phyloP scores from a whole-genome alignment of 2,113 vertebrate genomes.

The Ictalurus punctatus region DNA sequence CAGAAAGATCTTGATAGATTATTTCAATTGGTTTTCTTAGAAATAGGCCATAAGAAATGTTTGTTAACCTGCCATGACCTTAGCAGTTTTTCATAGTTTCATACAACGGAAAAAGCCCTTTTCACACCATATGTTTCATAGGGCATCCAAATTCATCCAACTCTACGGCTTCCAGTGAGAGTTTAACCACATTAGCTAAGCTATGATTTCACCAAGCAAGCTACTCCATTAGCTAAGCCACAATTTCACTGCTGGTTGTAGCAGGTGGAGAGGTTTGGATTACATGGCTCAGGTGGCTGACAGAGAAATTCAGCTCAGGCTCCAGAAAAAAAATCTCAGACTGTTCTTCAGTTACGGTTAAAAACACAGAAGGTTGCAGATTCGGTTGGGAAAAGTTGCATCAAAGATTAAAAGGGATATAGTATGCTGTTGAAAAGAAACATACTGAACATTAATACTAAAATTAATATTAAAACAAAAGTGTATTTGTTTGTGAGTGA shows the following conservation, averaged over 20 bases:
- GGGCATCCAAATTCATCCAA: neutral
- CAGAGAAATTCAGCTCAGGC: slow-evolving; percentile 31
- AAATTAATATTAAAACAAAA: neutral
- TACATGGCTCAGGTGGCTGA: slow-evolving; percentile 57
- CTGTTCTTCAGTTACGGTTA: neutral
- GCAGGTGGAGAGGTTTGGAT: slow-evolving; percentile 66
- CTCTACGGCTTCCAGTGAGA: slow-evolving; percentile 57
- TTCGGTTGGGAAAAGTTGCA: neutral
- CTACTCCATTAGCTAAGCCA: slow-evolving; percentile 32
- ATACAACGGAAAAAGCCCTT: neutral
- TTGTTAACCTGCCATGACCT: neutral
- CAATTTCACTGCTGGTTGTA: slow-evolving; percentile 60
- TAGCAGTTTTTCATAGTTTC: neutral
- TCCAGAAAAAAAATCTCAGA: slow-evolving; percentile 33
- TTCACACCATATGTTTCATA: neutral
- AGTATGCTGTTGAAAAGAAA: neutral
- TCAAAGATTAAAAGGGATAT: neutral
- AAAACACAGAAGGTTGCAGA: neutral
- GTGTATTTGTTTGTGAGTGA: neutral
- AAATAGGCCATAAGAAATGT: neutral
- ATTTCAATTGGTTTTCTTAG: neutral
- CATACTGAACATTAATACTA: neutral
- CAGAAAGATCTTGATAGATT: neutral
- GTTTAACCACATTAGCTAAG: slow-evolving; percentile 31
- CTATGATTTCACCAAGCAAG: slow-evolving; percentile 59